Evolutionary conservation across 1,140 invertebrate species (phyloP).

Genomic region (Drosophila setifemur): DNA sequence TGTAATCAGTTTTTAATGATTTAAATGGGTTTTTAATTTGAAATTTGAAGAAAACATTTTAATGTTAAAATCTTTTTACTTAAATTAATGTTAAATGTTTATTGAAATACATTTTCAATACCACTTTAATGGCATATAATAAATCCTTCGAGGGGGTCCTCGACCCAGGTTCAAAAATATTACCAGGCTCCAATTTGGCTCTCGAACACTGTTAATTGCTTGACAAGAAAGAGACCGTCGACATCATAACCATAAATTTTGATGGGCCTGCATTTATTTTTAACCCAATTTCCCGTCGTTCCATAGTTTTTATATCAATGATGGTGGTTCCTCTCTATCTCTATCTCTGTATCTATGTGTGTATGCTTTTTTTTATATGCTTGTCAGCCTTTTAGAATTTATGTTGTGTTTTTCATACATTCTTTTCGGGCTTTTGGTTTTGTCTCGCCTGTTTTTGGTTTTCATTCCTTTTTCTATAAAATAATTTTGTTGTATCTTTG

Average conservation of each 20-base stretch:
- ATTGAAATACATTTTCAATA: not conserved
- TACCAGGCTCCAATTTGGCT: not conserved
- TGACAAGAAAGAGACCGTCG: slow-evolving; percentile 24
- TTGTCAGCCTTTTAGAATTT: slow-evolving; percentile 77
- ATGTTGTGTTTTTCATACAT: slow-evolving; percentile 81
- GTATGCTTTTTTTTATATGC: slow-evolving; percentile 59
- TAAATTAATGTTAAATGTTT: too few relatives aligned
- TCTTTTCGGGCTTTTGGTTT: slow-evolving; percentile 71
- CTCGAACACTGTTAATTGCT: slow-evolving; percentile 43
- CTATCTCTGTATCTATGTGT: slow-evolving; percentile 18
- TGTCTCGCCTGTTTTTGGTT: slow-evolving; percentile 49
- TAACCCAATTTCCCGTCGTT: slow-evolving; percentile 65
- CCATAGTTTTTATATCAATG: slow-evolving; percentile 75
- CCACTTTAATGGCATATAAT: too few relatives aligned
- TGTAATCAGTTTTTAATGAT: too few relatives aligned
- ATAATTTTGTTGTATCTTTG: slow-evolving; percentile 58
- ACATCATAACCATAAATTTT: slow-evolving; percentile 71
- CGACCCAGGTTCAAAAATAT: slow-evolving; percentile 1
- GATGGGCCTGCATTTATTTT: slow-evolving; percentile 73
- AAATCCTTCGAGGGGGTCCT: slow-evolving; percentile 5
- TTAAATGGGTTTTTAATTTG: too few relatives aligned
- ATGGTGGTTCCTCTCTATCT: slow-evolving; percentile 47
- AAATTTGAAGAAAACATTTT: too few relatives aligned
- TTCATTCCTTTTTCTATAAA: slow-evolving; percentile 68
- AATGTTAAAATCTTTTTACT: too few relatives aligned